Conservation (phyloP, 2,797 vertebrate species). For the Labroides dimidiatus region DNA sequence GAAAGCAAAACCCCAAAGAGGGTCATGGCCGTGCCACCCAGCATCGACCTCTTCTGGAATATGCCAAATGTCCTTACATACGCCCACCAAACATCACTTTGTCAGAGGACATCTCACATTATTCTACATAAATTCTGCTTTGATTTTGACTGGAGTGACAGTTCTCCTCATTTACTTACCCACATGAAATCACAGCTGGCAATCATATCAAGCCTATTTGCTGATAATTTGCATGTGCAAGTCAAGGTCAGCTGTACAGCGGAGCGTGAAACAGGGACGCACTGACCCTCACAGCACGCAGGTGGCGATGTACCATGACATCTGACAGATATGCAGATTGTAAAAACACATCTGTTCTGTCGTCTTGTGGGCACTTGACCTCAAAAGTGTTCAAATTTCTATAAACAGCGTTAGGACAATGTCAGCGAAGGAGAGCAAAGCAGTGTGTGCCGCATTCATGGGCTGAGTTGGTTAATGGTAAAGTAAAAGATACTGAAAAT, state of each 20-base stretch:
- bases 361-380: not conserved
- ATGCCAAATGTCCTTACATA: not conserved
- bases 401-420: conserved; percentile 1
- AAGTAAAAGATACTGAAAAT: too few relatives aligned
- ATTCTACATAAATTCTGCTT: conserved; percentile 1
- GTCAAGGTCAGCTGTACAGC: conserved; percentile 11
- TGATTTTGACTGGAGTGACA: conserved; percentile 5
- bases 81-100: not conserved
- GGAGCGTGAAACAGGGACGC: conserved; percentile 3
- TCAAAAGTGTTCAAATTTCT: not conserved
- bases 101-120: not conserved
- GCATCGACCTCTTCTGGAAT: conserved; percentile 4
- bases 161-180: not conserved
- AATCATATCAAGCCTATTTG: conserved; percentile 5
- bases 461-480: too few relatives aligned
- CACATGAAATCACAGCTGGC: not conserved
- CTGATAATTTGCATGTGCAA: not conserved
- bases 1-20: not conserved
- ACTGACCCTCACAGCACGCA: not conserved
- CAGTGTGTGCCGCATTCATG: not conserved
- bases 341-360: conserved; percentile 17
- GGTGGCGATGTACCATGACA: not conserved
- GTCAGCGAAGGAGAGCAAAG: not conserved
- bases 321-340: conserved; percentile 5
- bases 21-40: not conserved